phyloP scores from a whole-genome alignment of 2,888 invertebrate genomes.

The Heliconius ethilla region DNA sequence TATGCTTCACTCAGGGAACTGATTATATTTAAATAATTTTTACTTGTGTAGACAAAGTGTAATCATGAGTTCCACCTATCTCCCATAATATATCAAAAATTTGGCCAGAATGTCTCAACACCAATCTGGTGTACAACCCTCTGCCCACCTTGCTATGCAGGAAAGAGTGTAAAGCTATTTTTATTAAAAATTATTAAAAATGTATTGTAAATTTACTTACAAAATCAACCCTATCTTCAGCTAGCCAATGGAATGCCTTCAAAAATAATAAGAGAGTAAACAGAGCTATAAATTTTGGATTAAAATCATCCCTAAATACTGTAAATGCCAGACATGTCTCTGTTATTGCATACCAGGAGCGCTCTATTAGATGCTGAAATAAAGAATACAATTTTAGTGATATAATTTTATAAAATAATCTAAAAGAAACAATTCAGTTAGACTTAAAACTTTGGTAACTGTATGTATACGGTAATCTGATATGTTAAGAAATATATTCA shows the following conservation, averaged over 20 bases:
- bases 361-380: conserved; percentile 95
- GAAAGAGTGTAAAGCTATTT: no score
- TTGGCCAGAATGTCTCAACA: neutral
- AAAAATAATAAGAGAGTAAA: conserved; percentile 97
- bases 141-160: neutral
- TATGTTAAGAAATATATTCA: neutral
- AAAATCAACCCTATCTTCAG: conserved; percentile 99
- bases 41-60: neutral
- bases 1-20: neutral
- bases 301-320: conserved; percentile 99
- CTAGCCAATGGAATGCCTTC: conserved; percentile 99
- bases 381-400: neutral
- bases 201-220: conserved; percentile 83
- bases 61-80: neutral
- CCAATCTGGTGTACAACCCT: neutral
- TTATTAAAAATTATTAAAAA: neutral
- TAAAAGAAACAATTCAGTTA: neutral
- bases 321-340: conserved; percentile 99
- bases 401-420: neutral
- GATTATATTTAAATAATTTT: neutral
- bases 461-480: neutral
- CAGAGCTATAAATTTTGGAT: conserved; percentile 97
- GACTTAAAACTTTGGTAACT: neutral
- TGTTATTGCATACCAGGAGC: conserved; percentile 99
- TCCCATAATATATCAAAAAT: neutral